phyloP scores from a whole-genome alignment of 2,797 vertebrate species.

The Sebastolobus alascanus region DNA sequence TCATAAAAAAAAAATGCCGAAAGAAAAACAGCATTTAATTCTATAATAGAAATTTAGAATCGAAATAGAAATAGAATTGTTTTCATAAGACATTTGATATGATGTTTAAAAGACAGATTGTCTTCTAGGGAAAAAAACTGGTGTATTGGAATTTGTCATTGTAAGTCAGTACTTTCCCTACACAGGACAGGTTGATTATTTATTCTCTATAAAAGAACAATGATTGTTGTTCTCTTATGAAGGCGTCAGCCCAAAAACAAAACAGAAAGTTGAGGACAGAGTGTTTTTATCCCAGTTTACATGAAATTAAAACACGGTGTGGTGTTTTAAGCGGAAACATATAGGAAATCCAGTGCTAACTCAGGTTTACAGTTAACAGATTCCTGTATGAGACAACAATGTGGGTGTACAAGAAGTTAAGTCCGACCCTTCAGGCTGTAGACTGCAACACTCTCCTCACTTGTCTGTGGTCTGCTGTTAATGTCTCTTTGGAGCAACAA shows the following conservation, averaged over 20 bases:
- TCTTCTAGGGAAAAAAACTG: too few relatives aligned
- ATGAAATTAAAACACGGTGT: background rate
- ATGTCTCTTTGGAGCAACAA: conserved; percentile 72
- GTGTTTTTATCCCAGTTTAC: background rate
- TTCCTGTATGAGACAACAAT: conserved; percentile 30
- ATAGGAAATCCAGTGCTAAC: conserved; percentile 2
- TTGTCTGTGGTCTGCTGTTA: conserved; percentile 61
- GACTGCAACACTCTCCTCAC: conserved; percentile 60
- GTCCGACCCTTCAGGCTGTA: conserved; percentile 49
- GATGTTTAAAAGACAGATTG: background rate
- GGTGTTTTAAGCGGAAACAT: background rate
- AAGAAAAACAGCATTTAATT: too few relatives aligned
- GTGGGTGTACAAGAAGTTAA: conserved; percentile 61
- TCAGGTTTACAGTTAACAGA: conserved; percentile 22
- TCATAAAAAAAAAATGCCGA: too few relatives aligned
- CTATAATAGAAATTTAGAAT: too few relatives aligned
- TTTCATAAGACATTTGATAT: background rate
- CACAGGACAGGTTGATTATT: background rate
- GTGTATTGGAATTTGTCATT: background rate
- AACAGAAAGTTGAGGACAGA: background rate
- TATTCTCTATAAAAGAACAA: background rate
- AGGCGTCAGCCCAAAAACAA: background rate
- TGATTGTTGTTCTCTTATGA: background rate
- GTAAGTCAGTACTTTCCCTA: background rate
- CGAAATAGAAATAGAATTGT: background rate